Evolutionary conservation across 2,888 invertebrate species (phyloP).

Genomic region (Listrodromus nycthemerus): DNA sequence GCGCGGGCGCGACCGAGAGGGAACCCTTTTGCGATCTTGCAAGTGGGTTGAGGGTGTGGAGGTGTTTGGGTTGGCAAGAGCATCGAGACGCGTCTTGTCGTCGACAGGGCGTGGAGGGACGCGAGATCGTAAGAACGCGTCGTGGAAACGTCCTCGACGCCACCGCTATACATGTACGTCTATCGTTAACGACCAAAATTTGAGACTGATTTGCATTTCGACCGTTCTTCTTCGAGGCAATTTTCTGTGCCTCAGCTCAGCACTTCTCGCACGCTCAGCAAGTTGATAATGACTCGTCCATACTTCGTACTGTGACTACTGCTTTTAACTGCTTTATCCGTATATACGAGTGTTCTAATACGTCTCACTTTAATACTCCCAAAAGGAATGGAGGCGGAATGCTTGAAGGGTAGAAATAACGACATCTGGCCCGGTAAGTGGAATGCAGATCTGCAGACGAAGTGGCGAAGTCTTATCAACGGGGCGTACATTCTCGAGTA

Average conservation of each 20-base stretch:
- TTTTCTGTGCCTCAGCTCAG: slow-evolving; percentile 37
- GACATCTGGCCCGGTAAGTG: slow-evolving; percentile 61
- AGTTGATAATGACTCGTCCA: slow-evolving; percentile 76
- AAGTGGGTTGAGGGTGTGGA: slow-evolving; percentile 17
- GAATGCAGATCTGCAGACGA: slow-evolving; percentile 42
- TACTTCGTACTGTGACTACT: slow-evolving; percentile 47
- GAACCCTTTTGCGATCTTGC: not conserved
- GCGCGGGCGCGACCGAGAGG: slow-evolving; percentile 46
- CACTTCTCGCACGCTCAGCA: slow-evolving; percentile 51
- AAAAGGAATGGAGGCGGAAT: not conserved
- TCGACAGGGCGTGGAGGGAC: slow-evolving; percentile 32
- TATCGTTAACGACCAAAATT: slow-evolving; percentile 82
- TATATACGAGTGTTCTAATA: slow-evolving; percentile 51
- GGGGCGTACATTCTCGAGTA: slow-evolving; percentile 17
- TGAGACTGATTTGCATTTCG: slow-evolving; percentile 82
- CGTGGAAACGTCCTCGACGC: slow-evolving; percentile 30
- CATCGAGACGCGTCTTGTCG: slow-evolving; percentile 39
- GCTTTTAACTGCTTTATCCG: slow-evolving; percentile 14
- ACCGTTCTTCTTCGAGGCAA: slow-evolving; percentile 76
- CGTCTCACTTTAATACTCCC: slow-evolving; percentile 47
- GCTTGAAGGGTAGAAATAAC: slow-evolving; percentile 36
- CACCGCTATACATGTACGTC: slow-evolving; percentile 66
- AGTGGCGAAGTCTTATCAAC: slow-evolving; percentile 42
- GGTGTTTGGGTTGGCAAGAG: slow-evolving; percentile 12
- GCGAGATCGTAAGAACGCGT: slow-evolving; percentile 64